Base-by-base conservation (phyloP, 2,113 vertebrate species). In the Hyla sarda region DNA sequence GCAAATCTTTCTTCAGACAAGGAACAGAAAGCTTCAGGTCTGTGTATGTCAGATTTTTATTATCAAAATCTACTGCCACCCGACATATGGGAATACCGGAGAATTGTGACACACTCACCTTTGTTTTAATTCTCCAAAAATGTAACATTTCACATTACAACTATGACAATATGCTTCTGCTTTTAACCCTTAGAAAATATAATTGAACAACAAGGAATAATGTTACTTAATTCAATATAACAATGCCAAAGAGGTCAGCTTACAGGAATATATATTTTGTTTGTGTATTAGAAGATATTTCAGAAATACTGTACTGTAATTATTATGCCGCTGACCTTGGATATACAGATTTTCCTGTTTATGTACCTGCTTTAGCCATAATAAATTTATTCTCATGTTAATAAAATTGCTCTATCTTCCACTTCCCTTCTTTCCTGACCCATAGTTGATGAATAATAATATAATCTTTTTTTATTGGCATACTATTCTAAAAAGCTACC, bases 1-100 rank as follows among this genome's bases (percentile, higher is more conserved):
- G 71, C 82, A 84, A 84, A 58, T 84, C 67, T 84, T 84, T 47
- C 82, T 84, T 75, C 54, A 45, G 71, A 45, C 69, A 60, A 37
- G 30, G n/a, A 83, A 74, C 37, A 58, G 71, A 83, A 54, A 84
- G 54, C 71, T 45, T 84, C 52, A 47, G 52, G 52, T 74, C 50
- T 83, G 67, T 75, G 34, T 60, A 41, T 74, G 37, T 74, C 52
- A 58, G 19, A 73, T 74, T 84, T 74, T 60, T 60, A 50, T 84
- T 75, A 75, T 73, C 34, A 13, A 60, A 84, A 74, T 74, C 32
- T 74, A 74, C 56, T 75, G 52, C n/a, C 28, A 32, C 16, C 4
- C 25, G 10, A 56, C 71, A 58, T 84, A 45, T 58, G 71, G 82
- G 69, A 84, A 74, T 74, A 60, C 16, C 4, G 28, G 37, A 75